These are phyloP conservation scores for Chymomyza caudatula DNA, from an alignment of 2,888 invertebrate genomes.

Conservation along the genomic window DNA sequence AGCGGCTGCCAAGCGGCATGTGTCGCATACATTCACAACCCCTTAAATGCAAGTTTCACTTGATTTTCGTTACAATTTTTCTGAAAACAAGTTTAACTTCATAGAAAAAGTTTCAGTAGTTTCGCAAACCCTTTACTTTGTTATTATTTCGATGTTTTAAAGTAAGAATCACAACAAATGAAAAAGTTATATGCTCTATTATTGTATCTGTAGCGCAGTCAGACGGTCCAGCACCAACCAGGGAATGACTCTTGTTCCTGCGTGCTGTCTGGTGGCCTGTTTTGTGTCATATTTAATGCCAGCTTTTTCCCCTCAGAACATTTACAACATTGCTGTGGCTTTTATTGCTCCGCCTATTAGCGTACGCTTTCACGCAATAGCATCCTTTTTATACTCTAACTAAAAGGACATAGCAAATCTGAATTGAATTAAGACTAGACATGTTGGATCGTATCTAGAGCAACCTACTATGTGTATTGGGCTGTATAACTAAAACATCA, in stretches of 20 bases:
- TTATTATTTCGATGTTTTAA: too few relatives aligned
- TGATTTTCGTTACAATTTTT: too few relatives aligned
- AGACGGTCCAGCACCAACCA: background rate
- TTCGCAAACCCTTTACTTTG: too few relatives aligned
- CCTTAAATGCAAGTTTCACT: too few relatives aligned
- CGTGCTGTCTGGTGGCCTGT: constrained; percentile 35
- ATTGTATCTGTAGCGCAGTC: background rate
- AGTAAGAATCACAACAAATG: background rate
- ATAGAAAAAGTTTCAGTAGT: too few relatives aligned
- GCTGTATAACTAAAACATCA: too few relatives aligned
- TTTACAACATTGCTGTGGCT: constrained; percentile 32
- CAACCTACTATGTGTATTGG: too few relatives aligned
- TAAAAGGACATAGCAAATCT: background rate
- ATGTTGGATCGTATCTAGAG: too few relatives aligned
- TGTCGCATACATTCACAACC: too few relatives aligned
- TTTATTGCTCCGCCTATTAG: constrained; percentile 70
- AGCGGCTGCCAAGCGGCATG: too few relatives aligned
- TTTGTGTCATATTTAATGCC: constrained; percentile 33
- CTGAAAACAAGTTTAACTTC: too few relatives aligned
- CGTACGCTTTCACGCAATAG: background rate
- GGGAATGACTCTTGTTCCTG: background rate
- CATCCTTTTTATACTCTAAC: background rate
- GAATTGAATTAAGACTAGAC: background rate
- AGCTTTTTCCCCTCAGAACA: background rate
- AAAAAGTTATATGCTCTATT: background rate